Evolutionary conservation across 2,888 invertebrate genomes (phyloP).

Genomic region (Xestia sexstrigata): DNA sequence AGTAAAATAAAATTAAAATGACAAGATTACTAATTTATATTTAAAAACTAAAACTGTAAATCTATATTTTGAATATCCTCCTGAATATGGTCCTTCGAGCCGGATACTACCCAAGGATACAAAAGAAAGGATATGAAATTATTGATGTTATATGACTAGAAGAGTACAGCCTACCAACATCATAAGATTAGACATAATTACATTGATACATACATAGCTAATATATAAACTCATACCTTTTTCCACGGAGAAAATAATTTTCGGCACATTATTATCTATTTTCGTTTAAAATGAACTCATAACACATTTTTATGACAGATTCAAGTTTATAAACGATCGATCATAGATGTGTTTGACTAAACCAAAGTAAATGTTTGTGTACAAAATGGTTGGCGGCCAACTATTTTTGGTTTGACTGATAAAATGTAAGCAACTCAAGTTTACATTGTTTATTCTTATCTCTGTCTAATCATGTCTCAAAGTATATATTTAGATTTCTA

Average conservation of each 20-base stretch:
- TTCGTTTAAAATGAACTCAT: background rate
- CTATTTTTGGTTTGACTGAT: constrained; percentile 59
- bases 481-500: background rate
- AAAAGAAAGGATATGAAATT: background rate
- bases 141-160: background rate
- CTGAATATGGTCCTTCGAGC: constrained; percentile 9
- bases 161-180: background rate
- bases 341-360: constrained; percentile 30
- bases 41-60: no score
- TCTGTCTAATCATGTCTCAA: background rate
- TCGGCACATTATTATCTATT: background rate
- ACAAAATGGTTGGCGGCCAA: constrained; percentile 38
- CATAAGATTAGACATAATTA: background rate
- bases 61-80: background rate
- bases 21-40: background rate
- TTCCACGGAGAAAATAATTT: background rate
- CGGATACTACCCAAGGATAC: background rate
- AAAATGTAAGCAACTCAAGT: constrained; percentile 32
- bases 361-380: constrained; percentile 49
- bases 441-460: constrained; percentile 34
- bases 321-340: constrained; percentile 28
- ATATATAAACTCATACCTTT: background rate
- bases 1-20: background rate
- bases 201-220: background rate
- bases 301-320: constrained; percentile 4